phyloP scores from a whole-genome alignment of 2,113 vertebrate genomes.

The Cyphomyrus plagiostoma region DNA sequence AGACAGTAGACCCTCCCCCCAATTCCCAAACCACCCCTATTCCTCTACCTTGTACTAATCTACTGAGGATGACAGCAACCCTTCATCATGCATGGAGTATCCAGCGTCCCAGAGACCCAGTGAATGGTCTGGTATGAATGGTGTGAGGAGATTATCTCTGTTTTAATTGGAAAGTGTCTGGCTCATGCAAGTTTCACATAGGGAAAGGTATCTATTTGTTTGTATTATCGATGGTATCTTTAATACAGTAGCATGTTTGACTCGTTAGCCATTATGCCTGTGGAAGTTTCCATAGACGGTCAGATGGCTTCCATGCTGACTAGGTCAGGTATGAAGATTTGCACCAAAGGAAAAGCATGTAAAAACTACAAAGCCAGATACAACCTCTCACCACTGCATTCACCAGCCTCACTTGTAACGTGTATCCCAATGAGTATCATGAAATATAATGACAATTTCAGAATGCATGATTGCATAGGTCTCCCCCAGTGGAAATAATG shows the following conservation, averaged over 20 bases:
- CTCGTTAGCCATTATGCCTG: neutral
- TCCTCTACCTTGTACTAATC: conserved; percentile 56
- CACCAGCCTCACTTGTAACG: conserved; percentile 60
- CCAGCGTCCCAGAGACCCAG: conserved; percentile 61
- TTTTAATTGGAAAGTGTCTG: conserved; percentile 19
- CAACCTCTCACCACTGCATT: conserved; percentile 89
- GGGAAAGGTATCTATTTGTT: neutral
- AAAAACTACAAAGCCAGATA: conserved; percentile 24
- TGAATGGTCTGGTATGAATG: conserved; percentile 81
- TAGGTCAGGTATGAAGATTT: neutral
- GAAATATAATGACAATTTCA: conserved; percentile 52
- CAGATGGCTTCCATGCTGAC: neutral
- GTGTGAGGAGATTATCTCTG: conserved; percentile 73
- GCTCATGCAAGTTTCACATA: neutral
- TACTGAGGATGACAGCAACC: conserved; percentile 77
- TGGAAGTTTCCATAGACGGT: neutral
- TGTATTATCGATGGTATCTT: neutral
- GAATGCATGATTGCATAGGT: conserved; percentile 75
- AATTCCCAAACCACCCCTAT: conserved; percentile 21
- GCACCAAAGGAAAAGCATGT: neutral
- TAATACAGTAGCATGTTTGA: neutral
- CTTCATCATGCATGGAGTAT: conserved; percentile 90
- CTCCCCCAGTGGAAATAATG: conserved; percentile 76
- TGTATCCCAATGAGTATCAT: conserved; percentile 48
- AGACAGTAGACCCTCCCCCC: conserved; percentile 60